These are phyloP conservation scores for Platycheirus albimanus DNA, from an alignment of 2,888 invertebrate genomes.

Conservation along the genomic window DNA sequence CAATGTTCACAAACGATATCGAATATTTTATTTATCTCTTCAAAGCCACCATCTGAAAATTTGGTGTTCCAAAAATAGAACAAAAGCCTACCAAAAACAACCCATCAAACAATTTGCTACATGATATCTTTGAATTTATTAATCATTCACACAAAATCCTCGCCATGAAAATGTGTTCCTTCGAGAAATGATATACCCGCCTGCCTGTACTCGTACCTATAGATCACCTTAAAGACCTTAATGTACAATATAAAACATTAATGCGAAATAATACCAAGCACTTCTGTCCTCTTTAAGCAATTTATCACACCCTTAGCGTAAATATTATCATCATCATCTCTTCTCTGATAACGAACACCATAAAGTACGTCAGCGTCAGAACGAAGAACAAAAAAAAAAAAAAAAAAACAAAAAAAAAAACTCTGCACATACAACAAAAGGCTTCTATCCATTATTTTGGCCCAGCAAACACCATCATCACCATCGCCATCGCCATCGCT, in stretches of 20 bases:
- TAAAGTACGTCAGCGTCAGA: constrained; percentile 67
- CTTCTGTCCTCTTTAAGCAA: constrained; percentile 54
- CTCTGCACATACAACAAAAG: constrained; percentile 12
- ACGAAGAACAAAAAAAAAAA: constrained; percentile 1
- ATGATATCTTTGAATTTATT: constrained; percentile 31
- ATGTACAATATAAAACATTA: constrained; percentile 27
- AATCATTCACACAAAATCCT: constrained; percentile 15
- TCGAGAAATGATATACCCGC: neutral
- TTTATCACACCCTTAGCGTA: constrained; percentile 66
- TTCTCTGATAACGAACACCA: constrained; percentile 54
- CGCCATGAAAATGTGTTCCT: constrained; percentile 1
- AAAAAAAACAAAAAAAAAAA: neutral
- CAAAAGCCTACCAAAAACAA: constrained; percentile 17
- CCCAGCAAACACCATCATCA: constrained; percentile 1
- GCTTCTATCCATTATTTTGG: neutral
- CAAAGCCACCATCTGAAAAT: neutral
- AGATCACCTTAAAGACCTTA: constrained; percentile 38
- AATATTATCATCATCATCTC: constrained; percentile 60
- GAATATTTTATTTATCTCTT: constrained; percentile 26
- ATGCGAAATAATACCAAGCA: constrained; percentile 40
- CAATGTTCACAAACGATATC: neutral
- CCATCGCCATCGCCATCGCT: too few species aligned
- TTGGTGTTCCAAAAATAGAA: constrained; percentile 6
- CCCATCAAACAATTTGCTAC: constrained; percentile 32
- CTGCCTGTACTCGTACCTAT: neutral